Evolutionary conservation across 2,113 vertebrate species (phyloP).

Genomic region (Meriones unguiculatus): DNA sequence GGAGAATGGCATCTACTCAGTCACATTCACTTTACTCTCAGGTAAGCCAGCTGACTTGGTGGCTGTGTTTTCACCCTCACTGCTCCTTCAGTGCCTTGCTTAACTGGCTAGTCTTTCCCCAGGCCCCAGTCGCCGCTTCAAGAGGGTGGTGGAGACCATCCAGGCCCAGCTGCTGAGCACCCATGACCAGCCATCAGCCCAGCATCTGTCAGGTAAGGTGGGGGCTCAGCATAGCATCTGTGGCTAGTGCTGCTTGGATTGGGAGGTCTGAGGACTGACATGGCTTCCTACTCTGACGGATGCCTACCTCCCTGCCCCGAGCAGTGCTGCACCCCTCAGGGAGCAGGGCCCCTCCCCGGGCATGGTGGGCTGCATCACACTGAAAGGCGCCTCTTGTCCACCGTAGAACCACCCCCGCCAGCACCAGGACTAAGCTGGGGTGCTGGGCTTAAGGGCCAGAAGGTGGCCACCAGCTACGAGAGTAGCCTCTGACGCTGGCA

Average conservation of each 20-base stretch:
- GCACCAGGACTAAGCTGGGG: constrained; percentile 80
- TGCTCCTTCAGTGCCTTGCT: accelerated
- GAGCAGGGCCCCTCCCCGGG: constrained; percentile 62
- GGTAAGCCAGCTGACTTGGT: constrained; percentile 84
- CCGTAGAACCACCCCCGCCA: constrained; percentile 76
- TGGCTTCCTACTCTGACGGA: neutral
- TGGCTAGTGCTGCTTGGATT: constrained; percentile 46
- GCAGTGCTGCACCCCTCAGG: constrained; percentile 82
- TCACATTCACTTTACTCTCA: constrained; percentile 99
- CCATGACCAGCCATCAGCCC: constrained; percentile 97
- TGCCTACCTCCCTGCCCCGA: constrained; percentile 63
- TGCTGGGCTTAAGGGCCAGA: constrained; percentile 83
- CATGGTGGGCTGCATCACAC: constrained; percentile 58
- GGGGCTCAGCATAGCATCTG: constrained; percentile 43
- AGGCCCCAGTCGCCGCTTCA: constrained; percentile 99
- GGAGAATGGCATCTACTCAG: constrained; percentile 98
- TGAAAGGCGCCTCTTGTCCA: constrained; percentile 79
- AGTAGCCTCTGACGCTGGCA: constrained; percentile 80
- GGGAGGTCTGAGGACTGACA: neutral
- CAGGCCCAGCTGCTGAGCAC: constrained; percentile 99
- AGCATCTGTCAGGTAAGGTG: constrained; percentile 98
- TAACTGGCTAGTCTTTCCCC: neutral
- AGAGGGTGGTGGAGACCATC: constrained; percentile 99
- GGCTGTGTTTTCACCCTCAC: accelerated
- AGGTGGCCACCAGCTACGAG: constrained; percentile 84